Evolutionary conservation across 2,888 invertebrate genomes (phyloP).

Genomic region (Taenaris catops): DNA sequence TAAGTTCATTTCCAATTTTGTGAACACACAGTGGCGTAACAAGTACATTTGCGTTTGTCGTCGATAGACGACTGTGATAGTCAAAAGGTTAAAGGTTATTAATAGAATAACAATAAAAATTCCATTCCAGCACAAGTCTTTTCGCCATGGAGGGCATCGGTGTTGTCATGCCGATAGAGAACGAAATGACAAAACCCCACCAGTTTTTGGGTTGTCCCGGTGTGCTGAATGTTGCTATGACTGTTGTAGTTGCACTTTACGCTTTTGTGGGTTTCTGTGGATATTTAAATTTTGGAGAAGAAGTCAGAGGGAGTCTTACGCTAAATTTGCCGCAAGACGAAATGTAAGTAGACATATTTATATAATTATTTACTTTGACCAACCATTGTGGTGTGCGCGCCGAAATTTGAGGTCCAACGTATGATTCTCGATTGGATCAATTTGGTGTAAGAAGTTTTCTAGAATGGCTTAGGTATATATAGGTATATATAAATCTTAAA

Average conservation of each 20-base stretch:
- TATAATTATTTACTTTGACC: neutral
- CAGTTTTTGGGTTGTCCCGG: slow-evolving; percentile 91
- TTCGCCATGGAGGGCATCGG: slow-evolving; percentile 99
- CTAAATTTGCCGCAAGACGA: slow-evolving; percentile 87
- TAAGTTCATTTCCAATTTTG: too few relatives aligned
- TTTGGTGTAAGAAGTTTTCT: neutral
- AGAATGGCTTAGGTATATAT: neutral
- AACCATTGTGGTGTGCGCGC: neutral
- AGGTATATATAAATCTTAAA: neutral
- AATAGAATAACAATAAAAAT: neutral
- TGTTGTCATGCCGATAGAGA: slow-evolving; percentile 95
- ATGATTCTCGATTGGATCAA: neutral
- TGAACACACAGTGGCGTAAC: too few relatives aligned
- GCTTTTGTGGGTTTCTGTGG: slow-evolving; percentile 93
- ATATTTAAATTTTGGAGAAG: slow-evolving; percentile 90
- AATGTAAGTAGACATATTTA: slow-evolving; percentile 75
- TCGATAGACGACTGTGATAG: too few relatives aligned
- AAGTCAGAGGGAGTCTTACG: slow-evolving; percentile 87
- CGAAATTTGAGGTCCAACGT: neutral
- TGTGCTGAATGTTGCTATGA: slow-evolving; percentile 93
- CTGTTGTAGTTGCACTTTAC: slow-evolving; percentile 88
- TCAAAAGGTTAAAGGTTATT: too few relatives aligned
- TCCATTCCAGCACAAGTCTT: slow-evolving; percentile 87
- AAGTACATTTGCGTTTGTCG: too few relatives aligned
- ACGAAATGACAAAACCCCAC: slow-evolving; percentile 91